A percentile compares a stretch with the other conserved stretches of the same genome.
Conservation (phyloP, 2,797 vertebrate species). For the Melanotaenia maccullochi region DNA sequence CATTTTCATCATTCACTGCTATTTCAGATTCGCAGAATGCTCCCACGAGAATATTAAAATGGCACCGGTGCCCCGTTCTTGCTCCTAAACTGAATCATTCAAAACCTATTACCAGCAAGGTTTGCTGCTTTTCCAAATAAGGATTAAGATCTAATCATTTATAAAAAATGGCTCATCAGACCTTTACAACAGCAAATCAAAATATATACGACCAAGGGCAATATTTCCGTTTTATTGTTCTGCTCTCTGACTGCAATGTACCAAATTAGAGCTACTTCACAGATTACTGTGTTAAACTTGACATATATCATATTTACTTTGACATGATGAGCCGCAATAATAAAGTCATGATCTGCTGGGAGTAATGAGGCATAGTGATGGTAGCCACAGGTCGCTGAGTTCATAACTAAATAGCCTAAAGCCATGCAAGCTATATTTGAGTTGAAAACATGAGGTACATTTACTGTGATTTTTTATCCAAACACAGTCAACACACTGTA, state of each 20-base stretch:
- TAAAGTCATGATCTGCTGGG: slow-evolving; percentile 57
- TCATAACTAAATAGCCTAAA: slow-evolving; percentile 66
- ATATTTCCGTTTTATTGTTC: slow-evolving; percentile 10
- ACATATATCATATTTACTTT: slow-evolving; percentile 62
- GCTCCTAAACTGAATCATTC: slow-evolving; percentile 62
- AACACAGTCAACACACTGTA: background rate
- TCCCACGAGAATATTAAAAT: slow-evolving; percentile 60
- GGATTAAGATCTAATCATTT: slow-evolving; percentile 77
- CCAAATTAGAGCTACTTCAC: slow-evolving; percentile 58
- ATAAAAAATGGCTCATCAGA: slow-evolving; percentile 67
- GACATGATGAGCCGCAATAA: slow-evolving; percentile 58
- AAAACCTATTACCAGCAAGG: slow-evolving; percentile 54
- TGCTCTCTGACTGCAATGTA: slow-evolving; percentile 43
- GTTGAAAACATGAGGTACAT: slow-evolving; percentile 23
- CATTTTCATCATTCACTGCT: slow-evolving; percentile 73
- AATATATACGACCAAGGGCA: slow-evolving; percentile 18
- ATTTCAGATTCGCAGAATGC: slow-evolving; percentile 62
- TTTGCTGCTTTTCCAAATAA: slow-evolving; percentile 73
- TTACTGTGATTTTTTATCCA: slow-evolving; percentile 28
- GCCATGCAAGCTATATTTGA: slow-evolving; percentile 32
- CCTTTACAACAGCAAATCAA: slow-evolving; percentile 60
- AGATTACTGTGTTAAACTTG: slow-evolving; percentile 50
- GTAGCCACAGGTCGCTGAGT: slow-evolving; percentile 53
- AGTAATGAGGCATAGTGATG: slow-evolving; percentile 64
- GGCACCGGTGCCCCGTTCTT: slow-evolving; percentile 57